These are phyloP conservation scores for Drosophila mayri DNA, from an alignment of 1,140 invertebrate species.

Conservation along the genomic window DNA sequence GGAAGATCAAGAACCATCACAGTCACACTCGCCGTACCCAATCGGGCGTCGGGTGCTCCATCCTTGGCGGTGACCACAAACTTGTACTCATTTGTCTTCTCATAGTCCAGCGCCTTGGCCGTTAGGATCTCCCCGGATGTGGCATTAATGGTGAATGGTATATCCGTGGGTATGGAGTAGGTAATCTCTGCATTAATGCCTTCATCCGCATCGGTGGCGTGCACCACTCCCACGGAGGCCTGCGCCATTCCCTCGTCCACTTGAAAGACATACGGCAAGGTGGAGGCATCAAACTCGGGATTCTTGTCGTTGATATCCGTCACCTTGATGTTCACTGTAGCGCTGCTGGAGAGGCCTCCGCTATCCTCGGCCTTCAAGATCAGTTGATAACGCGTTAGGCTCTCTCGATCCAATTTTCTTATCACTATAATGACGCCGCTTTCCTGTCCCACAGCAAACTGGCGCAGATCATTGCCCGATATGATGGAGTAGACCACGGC, in stretches of 20 bases:
- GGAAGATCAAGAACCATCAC: conserved; percentile 91
- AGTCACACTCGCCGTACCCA: conserved; percentile 94
- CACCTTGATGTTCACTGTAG: conserved; percentile 94
- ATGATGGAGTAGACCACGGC: conserved; percentile 93
- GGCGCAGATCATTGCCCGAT: conserved; percentile 93
- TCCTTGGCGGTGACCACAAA: conserved; percentile 96
- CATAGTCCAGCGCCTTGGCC: conserved; percentile 92
- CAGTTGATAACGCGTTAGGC: conserved; percentile 93
- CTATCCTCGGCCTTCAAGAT: conserved; percentile 94
- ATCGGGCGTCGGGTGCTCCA: conserved; percentile 92
- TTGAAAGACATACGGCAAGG: conserved; percentile 90
- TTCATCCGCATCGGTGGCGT: conserved; percentile 93
- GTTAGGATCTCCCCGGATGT: conserved; percentile 92
- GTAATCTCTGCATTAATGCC: conserved; percentile 88
- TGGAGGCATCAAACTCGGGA: conserved; percentile 90
- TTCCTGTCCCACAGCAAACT: conserved; percentile 93
- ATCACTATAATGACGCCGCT: conserved; percentile 94
- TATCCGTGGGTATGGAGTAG: conserved; percentile 90
- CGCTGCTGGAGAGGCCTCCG: conserved; percentile 92
- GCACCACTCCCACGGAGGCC: conserved; percentile 91
- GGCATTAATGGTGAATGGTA: conserved; percentile 92
- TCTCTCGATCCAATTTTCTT: conserved; percentile 93
- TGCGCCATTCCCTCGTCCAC: conserved; percentile 92
- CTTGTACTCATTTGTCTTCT: conserved; percentile 91
- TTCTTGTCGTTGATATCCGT: conserved; percentile 96